Base-by-base conservation (phyloP, 92 coral and sea anemone genomes). In the Palythoa caribaeorum region DNA sequence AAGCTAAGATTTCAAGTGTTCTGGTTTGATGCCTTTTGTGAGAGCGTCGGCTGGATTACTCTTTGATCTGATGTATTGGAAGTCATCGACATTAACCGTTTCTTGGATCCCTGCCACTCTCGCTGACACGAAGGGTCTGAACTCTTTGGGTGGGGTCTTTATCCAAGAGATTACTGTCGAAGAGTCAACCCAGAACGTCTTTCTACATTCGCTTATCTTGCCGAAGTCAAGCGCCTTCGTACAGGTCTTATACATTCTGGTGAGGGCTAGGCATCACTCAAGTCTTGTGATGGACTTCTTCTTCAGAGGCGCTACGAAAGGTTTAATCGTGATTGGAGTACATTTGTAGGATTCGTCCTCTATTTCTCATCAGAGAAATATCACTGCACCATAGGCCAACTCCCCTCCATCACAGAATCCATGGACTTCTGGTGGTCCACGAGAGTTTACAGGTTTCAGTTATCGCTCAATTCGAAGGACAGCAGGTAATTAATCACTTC, bases 21-120 rank as follows among this genome's bases (percentile, higher is more conserved):
- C 87, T 1, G 86, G 78, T 66, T 75, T 78, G 44, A 85, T 93
- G 20, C 94, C 94, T 86, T 91, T 80, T 0, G 94, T 91, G 69
- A 91, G 92, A 2, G 88, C 92, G 60, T 94, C 93, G 1, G 93
- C 96, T 28, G 94, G 93, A 71, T 94, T 92, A 19, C 83, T 68
- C 72, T 87, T 92, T 7, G 94, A 92, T 70, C 92, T 86, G 62
- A 91, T 54, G 74, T 91, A 93, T 4, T 59, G 78, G 54, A 93
- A 91, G 53, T 88, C 85, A 1, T 91, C 93, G 1, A 57, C 84
- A 9, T 79, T 89, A 1, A 93, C 84, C 0, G 91, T 86, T 51
- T 93, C 96, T 81, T 93, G 94, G 11, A 93, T 93, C 72, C 88
- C 93, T n/a, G 91, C 87, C 7, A 93, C 94, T 55, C 92, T 76